A percentile compares a stretch with the other conserved stretches of the same genome.
These are phyloP conservation scores for Mico argentatus DNA, from an alignment of 2,797 vertebrate species.

Conservation along the genomic window DNA sequence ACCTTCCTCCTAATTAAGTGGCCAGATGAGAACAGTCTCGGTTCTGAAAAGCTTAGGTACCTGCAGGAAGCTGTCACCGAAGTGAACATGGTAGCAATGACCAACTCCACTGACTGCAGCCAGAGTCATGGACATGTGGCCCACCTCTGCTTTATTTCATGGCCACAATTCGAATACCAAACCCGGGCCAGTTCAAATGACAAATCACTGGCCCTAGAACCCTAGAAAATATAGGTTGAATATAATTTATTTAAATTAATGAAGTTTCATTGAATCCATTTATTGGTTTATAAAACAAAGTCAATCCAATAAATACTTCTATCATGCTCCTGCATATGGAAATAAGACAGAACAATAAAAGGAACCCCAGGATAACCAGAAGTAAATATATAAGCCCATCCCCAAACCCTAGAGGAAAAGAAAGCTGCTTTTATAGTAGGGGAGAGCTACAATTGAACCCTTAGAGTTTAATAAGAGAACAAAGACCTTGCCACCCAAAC, in stretches of 20 bases:
- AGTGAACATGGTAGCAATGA: background rate
- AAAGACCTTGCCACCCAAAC: background rate
- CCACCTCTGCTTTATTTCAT: background rate
- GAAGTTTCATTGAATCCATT: background rate
- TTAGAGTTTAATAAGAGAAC: background rate
- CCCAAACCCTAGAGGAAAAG: background rate
- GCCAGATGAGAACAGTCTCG: conserved; percentile 1
- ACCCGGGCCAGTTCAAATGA: background rate
- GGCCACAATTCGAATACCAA: background rate
- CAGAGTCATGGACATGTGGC: background rate
- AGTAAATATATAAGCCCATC: background rate
- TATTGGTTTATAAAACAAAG: conserved; percentile 1
- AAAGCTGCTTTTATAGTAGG: background rate
- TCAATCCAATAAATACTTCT: background rate
- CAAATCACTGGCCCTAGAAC: background rate
- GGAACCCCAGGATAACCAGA: background rate
- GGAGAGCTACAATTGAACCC: background rate
- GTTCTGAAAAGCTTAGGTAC: background rate
- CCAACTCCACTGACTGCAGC: background rate
- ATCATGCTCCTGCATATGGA: background rate
- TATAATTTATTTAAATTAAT: background rate
- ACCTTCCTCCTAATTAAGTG: conserved; percentile 41
- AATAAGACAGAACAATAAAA: background rate
- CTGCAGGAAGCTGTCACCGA: background rate
- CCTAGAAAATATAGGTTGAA: background rate